These are phyloP conservation scores for Psittacula derbiana DNA, from an alignment of 2,797 vertebrate species.

Conservation along the genomic window DNA sequence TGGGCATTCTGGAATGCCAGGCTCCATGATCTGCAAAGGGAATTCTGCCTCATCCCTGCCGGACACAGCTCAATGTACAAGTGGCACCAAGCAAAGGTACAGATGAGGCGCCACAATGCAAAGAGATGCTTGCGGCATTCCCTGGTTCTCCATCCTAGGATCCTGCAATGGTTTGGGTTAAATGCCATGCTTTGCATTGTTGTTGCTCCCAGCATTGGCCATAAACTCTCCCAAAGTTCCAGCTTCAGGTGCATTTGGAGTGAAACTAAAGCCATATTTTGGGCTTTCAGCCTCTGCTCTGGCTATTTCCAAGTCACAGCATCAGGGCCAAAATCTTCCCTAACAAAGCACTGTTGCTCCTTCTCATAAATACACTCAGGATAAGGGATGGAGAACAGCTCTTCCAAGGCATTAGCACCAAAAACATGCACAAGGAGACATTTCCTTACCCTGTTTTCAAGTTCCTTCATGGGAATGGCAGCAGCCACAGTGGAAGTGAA, in stretches of 20 bases:
- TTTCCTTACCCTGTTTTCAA: neutral
- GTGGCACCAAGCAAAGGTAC: neutral
- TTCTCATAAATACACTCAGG: neutral
- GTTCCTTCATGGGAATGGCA: neutral
- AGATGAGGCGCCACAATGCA: accelerated
- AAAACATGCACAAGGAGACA: neutral
- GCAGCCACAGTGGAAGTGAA: neutral
- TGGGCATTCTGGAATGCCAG: neutral
- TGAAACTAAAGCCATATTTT: neutral
- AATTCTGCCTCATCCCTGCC: neutral
- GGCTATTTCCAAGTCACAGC: neutral
- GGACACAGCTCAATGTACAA: neutral
- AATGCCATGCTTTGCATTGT: neutral
- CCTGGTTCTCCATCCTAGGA: neutral
- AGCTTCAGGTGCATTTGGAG: conserved; percentile 15
- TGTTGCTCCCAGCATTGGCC: neutral
- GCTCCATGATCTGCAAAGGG: neutral
- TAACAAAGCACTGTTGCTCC: neutral
- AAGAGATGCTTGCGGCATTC: neutral
- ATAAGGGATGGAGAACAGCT: neutral
- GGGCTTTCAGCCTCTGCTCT: neutral
- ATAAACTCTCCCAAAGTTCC: neutral
- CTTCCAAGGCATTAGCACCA: neutral
- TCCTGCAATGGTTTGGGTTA: neutral
- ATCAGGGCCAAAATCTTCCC: neutral